Percentiles rank a stretch among this genome's conserved stretches.
These are phyloP conservation scores for Incurvaria masculella DNA, from an alignment of 2,888 invertebrate genomes.

Conservation along the genomic window DNA sequence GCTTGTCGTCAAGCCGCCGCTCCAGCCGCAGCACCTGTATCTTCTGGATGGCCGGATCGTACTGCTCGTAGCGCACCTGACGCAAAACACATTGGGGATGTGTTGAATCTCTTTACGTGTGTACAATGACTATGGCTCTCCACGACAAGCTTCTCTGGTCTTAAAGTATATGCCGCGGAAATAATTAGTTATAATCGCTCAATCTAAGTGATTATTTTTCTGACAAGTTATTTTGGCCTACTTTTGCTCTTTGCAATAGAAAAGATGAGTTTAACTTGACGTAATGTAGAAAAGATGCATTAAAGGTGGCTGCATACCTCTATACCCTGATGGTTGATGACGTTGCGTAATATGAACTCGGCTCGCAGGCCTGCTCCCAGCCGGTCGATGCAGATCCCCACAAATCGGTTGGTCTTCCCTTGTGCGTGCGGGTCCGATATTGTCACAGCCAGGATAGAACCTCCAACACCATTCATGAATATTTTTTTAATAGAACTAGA, in stretches of 20 bases:
- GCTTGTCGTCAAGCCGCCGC: slow-evolving; percentile 85
- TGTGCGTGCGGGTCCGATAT: slow-evolving; percentile 83
- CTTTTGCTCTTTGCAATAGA: too few relatives aligned
- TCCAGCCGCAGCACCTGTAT: slow-evolving; percentile 91
- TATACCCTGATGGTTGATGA: slow-evolving; percentile 83
- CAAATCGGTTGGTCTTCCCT: slow-evolving; percentile 77
- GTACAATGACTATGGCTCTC: too few relatives aligned
- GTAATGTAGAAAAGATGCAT: not conserved
- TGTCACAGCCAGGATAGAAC: slow-evolving; percentile 85
- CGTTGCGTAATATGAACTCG: slow-evolving; percentile 85
- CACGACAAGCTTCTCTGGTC: too few relatives aligned
- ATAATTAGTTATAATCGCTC: too few relatives aligned
- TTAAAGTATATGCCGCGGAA: too few relatives aligned
- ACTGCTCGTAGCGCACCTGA: slow-evolving; percentile 73
- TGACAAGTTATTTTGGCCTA: too few relatives aligned
- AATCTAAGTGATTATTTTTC: too few relatives aligned
- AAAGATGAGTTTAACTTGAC: too few relatives aligned
- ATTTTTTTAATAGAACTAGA: not conserved
- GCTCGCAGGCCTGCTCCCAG: slow-evolving; percentile 80
- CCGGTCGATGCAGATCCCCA: slow-evolving; percentile 92
- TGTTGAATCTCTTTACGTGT: too few relatives aligned
- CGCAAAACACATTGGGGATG: too few relatives aligned
- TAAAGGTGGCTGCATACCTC: slow-evolving; percentile 36
- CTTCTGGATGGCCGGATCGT: slow-evolving; percentile 87
- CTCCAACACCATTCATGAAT: slow-evolving; percentile 36